These are phyloP conservation scores for Oryzias curvinotus DNA, from an alignment of 2,113 vertebrate species.

Conservation along the genomic window DNA sequence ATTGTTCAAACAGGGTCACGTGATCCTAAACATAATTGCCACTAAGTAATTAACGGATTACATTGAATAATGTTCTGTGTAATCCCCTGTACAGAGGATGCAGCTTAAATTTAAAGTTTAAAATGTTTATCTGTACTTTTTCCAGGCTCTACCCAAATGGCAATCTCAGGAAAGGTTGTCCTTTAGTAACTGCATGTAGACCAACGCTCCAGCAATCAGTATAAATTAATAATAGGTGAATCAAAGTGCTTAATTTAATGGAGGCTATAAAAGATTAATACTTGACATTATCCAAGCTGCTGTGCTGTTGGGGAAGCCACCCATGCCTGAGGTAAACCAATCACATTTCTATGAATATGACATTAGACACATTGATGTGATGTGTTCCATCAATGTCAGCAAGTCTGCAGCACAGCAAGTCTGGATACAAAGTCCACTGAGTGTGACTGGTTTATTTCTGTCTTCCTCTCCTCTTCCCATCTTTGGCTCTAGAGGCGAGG, in stretches of 20 bases:
- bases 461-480: slow-evolving; percentile 22
- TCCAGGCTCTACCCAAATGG: slow-evolving; percentile 52
- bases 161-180: slow-evolving; percentile 45
- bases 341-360: slow-evolving; percentile 69
- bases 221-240: slow-evolving; percentile 76
- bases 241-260: slow-evolving; percentile 75
- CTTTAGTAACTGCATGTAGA: slow-evolving; percentile 48
- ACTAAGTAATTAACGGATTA: no score
- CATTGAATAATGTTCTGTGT: no score
- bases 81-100: no score
- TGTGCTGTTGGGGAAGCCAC: slow-evolving; percentile 56
- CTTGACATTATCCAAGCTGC: slow-evolving; percentile 75
- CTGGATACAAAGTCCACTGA: slow-evolving; percentile 56
- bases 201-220: slow-evolving; percentile 66
- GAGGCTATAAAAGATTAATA: slow-evolving; percentile 76
- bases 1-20: no score
- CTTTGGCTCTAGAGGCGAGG: slow-evolving; percentile 56
- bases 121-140: slow-evolving; percentile 23
- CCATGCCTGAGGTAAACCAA: slow-evolving; percentile 68
- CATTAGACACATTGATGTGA: slow-evolving; percentile 67
- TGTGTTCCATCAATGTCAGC: slow-evolving; percentile 64
- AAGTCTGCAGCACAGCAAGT: slow-evolving; percentile 46
- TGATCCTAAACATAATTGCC: no score
- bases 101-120: neutral
- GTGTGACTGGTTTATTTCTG: slow-evolving; percentile 71